Evolutionary conservation across 2,888 invertebrate genomes (phyloP), one percentile per base, ranked within the genome.

Genomic region (Tethea ocularis): DNA sequence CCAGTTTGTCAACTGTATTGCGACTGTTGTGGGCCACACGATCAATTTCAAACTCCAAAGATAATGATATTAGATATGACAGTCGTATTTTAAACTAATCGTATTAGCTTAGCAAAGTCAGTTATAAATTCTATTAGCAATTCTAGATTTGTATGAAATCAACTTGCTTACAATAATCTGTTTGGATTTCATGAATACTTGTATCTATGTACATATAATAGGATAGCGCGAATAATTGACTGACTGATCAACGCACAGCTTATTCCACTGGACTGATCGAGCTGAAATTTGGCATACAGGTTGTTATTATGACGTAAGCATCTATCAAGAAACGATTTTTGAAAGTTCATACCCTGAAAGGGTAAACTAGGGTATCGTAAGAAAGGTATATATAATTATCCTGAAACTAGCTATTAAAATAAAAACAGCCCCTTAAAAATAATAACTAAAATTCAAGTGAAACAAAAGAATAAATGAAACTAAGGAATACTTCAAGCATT

Each of bases 1-100:
- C 79, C 77, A 73, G 78, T 75, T 80, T 68, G 69, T 75, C 62
- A 59, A 75, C 74, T 67, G 66, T 67, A 72, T 69, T 72, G 72
- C 68, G 63, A 67, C 68, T 68, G 72, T 76, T 78, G 74, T 76
- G 73, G 60, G 61, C 53, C 57, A 51, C 36, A 11, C 10, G 36
- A 38, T 52, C 36, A 23, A 46, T 38, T 33, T 20, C 20, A 20
- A 33, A 54, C 11, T 33, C 33, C 36, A 54, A 26, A 51, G 22
- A 60, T 46, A 46, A 46, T 46, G 46, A 46, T 46, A 46, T 15
- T n/a, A 20, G 46, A 46, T 46, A 20, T 58, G 51, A 57, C 41
- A 17, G 13, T 38, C 41, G 17, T 68, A 69, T 61, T 64, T 60
- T 63, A 67, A 66, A 54, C 62, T 66, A 63, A 71, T 63, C 56